phyloP scores from a whole-genome alignment of 2,888 invertebrate genomes.

The Teleiodes luculella region DNA sequence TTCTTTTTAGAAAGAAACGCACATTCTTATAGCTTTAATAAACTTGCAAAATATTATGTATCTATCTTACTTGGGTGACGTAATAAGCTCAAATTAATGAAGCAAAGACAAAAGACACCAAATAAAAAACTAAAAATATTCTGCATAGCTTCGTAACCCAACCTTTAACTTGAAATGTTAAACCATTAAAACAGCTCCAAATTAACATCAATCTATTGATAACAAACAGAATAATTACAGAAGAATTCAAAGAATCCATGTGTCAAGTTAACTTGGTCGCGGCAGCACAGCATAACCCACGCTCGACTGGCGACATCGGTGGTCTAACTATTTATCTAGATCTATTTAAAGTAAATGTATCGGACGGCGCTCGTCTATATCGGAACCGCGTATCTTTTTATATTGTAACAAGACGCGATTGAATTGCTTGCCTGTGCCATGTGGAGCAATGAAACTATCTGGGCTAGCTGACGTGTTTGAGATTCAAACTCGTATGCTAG shows the following conservation, averaged over 20 bases:
- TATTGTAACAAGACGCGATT: conserved; percentile 6
- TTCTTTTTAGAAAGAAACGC: no score
- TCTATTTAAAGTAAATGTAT: conserved; percentile 32
- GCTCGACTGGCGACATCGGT: conserved; percentile 14
- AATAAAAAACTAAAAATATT: no score
- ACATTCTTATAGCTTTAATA: no score
- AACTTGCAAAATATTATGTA: no score
- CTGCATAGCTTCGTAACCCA: no score
- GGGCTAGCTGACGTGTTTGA: neutral
- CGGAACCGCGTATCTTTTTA: conserved; percentile 11
- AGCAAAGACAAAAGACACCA: no score
- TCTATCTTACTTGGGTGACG: no score
- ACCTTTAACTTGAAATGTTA: no score
- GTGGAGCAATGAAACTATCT: neutral
- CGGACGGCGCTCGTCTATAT: conserved; percentile 15
- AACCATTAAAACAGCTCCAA: no score
- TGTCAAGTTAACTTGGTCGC: neutral
- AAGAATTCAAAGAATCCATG: neutral
- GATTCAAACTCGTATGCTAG: no score
- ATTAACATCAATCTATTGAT: no score
- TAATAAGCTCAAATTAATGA: no score
- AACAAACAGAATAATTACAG: neutral
- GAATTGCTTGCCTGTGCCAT: neutral
- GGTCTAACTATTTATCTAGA: conserved; percentile 33
- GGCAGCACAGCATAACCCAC: conserved; percentile 16